Evolutionary conservation across 2,113 vertebrate genomes (phyloP), one percentile per base, ranked within the genome.

Genomic region (Macquaria ambigua): DNA sequence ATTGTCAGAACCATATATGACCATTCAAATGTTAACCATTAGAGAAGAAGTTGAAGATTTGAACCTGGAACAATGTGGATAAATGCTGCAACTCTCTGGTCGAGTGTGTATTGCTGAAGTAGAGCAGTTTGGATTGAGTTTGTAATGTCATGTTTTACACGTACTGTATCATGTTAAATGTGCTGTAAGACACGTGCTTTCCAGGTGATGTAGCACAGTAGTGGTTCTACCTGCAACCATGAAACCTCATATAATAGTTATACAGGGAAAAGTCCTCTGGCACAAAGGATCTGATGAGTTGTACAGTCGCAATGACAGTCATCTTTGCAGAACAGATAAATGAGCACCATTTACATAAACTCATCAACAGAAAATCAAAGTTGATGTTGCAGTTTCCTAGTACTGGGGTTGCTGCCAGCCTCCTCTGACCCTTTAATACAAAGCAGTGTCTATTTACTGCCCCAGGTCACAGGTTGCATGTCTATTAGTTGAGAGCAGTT

Each of bases 381-480:
- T n/a, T 5, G 63, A 23, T 34, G 41, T 3, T 18, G 46, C 3
- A 3, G 28, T 34, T 16, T 31, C 9, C 21, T n/a, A 1, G 2
- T 50, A 31, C 61, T 34, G 71, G 3, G 10, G 39, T 7, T 61
- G 18, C 25, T 61, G 18, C 25, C 14, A 20, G 48, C 34, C 50
- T 28, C 10, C 0, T 52, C 2, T 71, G 68, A 71, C 28, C 48
- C 10, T 3, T 58, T 31, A 25, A 25, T 23, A 58, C 63, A 78
- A 14, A 67, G 37, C 52, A 9, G 11, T 6, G 34, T 68, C 18
- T 56, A 9, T 41, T 16, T 5, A 23, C 50, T 4, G 52, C 52
- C 63, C 12, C 63, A 15, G 23, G 50, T 55, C 62, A 77, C 20
- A 69, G 25, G 52, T 15, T 68, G 64, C 76, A n/a, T 59, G 53